Percentiles rank a stretch among this genome's conserved stretches.
Conservation (phyloP, 2,797 vertebrate genomes). For the Clarias laeviceps region DNA sequence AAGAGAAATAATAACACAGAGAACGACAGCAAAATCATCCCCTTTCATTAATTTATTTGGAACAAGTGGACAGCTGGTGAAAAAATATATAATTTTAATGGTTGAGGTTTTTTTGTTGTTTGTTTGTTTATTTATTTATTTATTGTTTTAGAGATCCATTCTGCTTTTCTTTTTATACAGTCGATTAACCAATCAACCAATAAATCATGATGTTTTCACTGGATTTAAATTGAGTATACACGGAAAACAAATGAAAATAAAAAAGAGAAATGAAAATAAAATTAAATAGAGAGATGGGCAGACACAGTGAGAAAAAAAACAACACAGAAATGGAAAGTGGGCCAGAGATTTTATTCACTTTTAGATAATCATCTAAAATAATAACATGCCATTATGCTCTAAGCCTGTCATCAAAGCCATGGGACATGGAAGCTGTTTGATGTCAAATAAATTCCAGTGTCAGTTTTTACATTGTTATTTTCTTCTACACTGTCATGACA, state of each 20-base stretch:
- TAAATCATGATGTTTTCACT: not conserved
- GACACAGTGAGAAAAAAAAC: not conserved
- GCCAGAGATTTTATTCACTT: not conserved
- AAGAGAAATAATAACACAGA: not conserved
- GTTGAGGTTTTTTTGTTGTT: not conserved
- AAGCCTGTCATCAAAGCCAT: not conserved
- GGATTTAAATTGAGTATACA: not conserved
- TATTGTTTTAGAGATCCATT: not conserved
- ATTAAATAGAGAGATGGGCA: not conserved
- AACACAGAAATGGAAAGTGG: not conserved
- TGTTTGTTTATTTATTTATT: not conserved
- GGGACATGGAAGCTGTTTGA: conserved; percentile 5
- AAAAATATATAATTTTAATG: not conserved
- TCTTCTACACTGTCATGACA: not conserved
- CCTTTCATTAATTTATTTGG: not conserved
- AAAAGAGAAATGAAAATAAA: not conserved
- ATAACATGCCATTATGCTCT: not conserved
- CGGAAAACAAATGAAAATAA: not conserved
- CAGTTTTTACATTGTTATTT: too few relatives aligned
- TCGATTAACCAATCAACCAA: conserved; percentile 12
- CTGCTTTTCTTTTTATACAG: not conserved
- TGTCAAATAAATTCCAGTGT: not conserved
- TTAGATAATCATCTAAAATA: conserved; percentile 20
- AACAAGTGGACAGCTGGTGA: not conserved
- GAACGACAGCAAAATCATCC: not conserved